These are phyloP conservation scores for Chlorops oryzae DNA, from an alignment of 1,140 invertebrate species.

Conservation along the genomic window DNA sequence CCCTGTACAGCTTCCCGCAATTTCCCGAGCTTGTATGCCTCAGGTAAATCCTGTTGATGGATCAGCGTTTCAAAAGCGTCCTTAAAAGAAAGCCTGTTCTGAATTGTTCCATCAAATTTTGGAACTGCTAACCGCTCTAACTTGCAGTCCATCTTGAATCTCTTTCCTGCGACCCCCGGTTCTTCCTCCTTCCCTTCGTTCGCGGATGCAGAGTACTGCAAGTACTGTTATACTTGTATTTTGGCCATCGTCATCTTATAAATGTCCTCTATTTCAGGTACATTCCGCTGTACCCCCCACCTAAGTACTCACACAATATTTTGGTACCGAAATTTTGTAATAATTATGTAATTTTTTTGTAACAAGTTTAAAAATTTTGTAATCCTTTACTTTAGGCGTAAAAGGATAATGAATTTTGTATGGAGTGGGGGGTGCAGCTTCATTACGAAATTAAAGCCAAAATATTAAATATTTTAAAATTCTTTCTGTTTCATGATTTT, in stretches of 20 bases:
- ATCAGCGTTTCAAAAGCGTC: not conserved
- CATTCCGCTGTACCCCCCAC: too few relatives aligned
- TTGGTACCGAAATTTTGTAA: too few relatives aligned
- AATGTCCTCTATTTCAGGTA: not conserved
- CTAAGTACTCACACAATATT: too few relatives aligned
- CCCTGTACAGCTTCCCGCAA: not conserved
- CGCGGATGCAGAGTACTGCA: not conserved
- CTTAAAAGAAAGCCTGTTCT: not conserved
- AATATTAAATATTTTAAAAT: too few relatives aligned
- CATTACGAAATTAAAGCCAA: too few relatives aligned
- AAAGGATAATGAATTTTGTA: too few relatives aligned
- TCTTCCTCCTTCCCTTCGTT: not conserved
- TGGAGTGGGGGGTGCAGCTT: too few relatives aligned
- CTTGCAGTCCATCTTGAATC: not conserved
- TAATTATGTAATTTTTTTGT: too few relatives aligned
- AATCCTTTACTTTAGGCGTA: too few relatives aligned
- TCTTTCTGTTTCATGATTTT: too few relatives aligned
- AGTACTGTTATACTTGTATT: too few relatives aligned
- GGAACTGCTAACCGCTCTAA: not conserved
- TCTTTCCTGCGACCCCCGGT: not conserved
- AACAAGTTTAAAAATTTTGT: too few relatives aligned
- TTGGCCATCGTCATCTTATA: not conserved
- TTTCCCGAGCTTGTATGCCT: constrained; percentile 2
- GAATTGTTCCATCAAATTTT: not conserved
- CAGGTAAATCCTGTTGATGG: not conserved